Conservation (phyloP, 2,113 vertebrate genomes). For the Girardinichthys multiradiatus region DNA sequence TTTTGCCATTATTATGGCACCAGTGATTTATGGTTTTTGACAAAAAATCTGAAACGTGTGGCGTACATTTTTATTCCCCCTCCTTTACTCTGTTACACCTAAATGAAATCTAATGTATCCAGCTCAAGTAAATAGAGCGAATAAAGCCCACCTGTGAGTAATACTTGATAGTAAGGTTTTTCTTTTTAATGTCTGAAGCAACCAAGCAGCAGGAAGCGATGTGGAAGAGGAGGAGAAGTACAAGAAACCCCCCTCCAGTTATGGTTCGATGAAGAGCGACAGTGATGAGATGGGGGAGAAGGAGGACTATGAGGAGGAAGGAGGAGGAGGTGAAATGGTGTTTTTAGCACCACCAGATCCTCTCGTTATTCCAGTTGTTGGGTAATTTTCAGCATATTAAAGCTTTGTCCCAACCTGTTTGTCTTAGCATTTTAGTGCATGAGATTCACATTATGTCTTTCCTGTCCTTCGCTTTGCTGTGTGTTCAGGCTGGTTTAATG, state of each 20-base stretch:
- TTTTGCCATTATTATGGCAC: too few species aligned
- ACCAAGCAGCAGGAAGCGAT: background rate
- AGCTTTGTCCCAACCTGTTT: too few species aligned
- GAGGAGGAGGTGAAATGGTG: background rate
- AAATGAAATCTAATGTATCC: too few species aligned
- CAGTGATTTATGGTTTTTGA: too few species aligned
- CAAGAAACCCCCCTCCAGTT: conserved; percentile 74
- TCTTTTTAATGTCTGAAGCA: background rate
- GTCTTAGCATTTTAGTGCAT: background rate
- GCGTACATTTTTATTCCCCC: too few species aligned
- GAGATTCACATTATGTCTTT: background rate
- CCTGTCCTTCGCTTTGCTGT: background rate
- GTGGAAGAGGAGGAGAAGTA: conserved; percentile 11
- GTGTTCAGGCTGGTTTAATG: background rate
- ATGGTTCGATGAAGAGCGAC: conserved; percentile 81
- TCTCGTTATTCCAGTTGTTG: background rate
- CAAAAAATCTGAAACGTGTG: too few species aligned
- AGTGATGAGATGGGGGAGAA: background rate
- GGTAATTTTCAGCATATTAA: conserved; percentile 32
- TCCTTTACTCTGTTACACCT: too few species aligned
- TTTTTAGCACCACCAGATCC: background rate
- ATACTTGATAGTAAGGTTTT: background rate
- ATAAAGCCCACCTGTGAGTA: too few species aligned
- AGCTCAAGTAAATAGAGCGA: too few species aligned
- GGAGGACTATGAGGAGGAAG: background rate